Base-by-base conservation (phyloP, 2,113 vertebrate species). In the Pycnonotus jocosus region DNA sequence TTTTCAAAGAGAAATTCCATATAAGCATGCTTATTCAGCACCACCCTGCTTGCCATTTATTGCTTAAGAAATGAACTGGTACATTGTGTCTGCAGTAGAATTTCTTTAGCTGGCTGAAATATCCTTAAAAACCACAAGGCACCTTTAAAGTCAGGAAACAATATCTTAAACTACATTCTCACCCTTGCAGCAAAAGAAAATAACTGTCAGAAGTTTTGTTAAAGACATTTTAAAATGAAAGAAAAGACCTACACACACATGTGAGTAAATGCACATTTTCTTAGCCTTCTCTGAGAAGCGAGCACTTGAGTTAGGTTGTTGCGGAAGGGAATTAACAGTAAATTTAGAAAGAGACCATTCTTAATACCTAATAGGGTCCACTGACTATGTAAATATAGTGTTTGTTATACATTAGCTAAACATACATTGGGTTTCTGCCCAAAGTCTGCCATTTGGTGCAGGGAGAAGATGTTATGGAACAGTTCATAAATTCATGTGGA, bases 11-110 rank as follows among this genome's bases (percentile, higher is more conserved):
- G 93, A 98, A 98, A 99, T 98, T 95, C 98, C 85, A 93, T 97
- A 98, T 95, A 96, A 97, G 96, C 96, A 80, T 98, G 98, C 98
- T 98, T 98, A 99, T 98, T 98, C 98, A 98, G 98, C 97, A 97
- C 88, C 94, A 85, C 94, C 92, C 82, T 64, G 90, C 92, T 94
- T 95, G 90, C 92, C 92, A 62, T 97, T 98, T 98, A 98, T 98
- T 98, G 97, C 97, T 97, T 97, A 97, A 97, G 97, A 97, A 98
- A 98, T 97, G 96, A 97, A 95, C 97, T 79, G 65, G 70, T 92
- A 89, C 92, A 94, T 92, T 98, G 95, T 97, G 84, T 96, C 96
- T 94, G 94, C 57, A 80, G 78, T 80, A 85, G 88, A 95, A 97
- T 93, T 91, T 96, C 88, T 96, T 93, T 88, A 96, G 90, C 79